Percentiles rank a stretch among this genome's conserved stretches.
Conservation (phyloP, 1,140 invertebrate species). For the Frieseomelitta varia region DNA sequence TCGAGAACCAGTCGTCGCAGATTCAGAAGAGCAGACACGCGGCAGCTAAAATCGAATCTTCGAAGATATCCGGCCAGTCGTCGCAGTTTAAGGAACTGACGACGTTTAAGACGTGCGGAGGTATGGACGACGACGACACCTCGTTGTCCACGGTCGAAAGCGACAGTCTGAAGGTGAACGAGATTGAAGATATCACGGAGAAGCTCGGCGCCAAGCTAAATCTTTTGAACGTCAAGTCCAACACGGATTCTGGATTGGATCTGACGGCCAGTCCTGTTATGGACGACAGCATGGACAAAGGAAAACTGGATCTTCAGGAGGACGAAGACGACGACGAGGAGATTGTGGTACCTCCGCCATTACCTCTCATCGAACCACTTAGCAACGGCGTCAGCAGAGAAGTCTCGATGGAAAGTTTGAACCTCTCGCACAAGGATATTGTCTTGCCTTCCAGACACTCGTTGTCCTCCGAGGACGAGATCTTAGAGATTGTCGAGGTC, state of each 20-base stretch:
- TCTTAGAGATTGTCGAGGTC: slow-evolving; percentile 91
- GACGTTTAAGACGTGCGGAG: slow-evolving; percentile 84
- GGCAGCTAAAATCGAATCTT: slow-evolving; percentile 78
- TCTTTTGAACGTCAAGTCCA: slow-evolving; percentile 75
- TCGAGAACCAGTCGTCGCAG: slow-evolving; percentile 93
- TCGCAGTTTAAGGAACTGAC: slow-evolving; percentile 84
- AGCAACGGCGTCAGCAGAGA: slow-evolving; percentile 86
- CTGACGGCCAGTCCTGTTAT: slow-evolving; percentile 68
- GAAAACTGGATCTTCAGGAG: slow-evolving; percentile 72
- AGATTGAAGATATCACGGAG: slow-evolving; percentile 79
- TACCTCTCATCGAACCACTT: slow-evolving; percentile 88
- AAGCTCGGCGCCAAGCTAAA: slow-evolving; percentile 78
- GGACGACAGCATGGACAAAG: slow-evolving; percentile 72
- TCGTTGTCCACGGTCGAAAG: slow-evolving; percentile 76
- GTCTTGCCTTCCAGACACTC: slow-evolving; percentile 77
- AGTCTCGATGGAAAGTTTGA: slow-evolving; percentile 90
- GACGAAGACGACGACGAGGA: slow-evolving; percentile 88
- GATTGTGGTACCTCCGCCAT: slow-evolving; percentile 88
- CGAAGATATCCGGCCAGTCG: slow-evolving; percentile 75
- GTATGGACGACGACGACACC: slow-evolving; percentile 75
- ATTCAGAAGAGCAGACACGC: slow-evolving; percentile 82
- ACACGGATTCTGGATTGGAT: slow-evolving; percentile 64
- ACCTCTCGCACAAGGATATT: slow-evolving; percentile 82
- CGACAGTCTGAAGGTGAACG: slow-evolving; percentile 76
- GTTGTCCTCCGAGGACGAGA: slow-evolving; percentile 85